These are phyloP conservation scores for Nemurella pictetii DNA, from an alignment of 2,888 invertebrate species.

Conservation along the genomic window DNA sequence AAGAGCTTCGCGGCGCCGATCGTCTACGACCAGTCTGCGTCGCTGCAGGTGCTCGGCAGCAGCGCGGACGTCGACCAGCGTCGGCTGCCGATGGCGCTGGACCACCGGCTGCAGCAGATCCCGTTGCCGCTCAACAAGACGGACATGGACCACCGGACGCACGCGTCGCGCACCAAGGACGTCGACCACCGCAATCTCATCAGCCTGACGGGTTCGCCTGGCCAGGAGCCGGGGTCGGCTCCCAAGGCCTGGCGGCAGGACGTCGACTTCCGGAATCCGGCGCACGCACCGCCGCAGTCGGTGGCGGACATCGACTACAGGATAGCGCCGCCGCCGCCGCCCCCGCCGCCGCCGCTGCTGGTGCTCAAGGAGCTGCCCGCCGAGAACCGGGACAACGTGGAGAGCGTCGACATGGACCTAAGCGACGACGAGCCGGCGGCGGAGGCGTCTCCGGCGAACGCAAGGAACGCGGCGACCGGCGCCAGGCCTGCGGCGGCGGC, in stretches of 20 bases:
- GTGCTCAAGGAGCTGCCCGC: slow-evolving; percentile 17
- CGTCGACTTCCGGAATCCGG: slow-evolving; percentile 35
- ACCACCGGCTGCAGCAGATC: slow-evolving; percentile 8
- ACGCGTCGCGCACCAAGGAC: slow-evolving; percentile 39
- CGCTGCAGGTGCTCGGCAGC: slow-evolving; percentile 48
- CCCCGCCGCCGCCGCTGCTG: slow-evolving; percentile 9
- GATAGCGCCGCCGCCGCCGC: neutral
- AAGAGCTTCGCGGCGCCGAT: slow-evolving; percentile 61
- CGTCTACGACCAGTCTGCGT: slow-evolving; percentile 62
- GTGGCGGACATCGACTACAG: slow-evolving; percentile 34
- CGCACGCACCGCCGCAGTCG: slow-evolving; percentile 38
- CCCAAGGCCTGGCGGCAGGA: slow-evolving; percentile 45
- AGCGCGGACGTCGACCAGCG: slow-evolving; percentile 65
- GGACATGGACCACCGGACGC: slow-evolving; percentile 42
- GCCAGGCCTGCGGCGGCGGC: slow-evolving; percentile 29
- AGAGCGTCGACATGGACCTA: slow-evolving; percentile 84
- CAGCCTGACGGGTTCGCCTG: slow-evolving; percentile 75
- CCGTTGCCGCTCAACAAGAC: slow-evolving; percentile 18
- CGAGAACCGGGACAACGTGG: slow-evolving; percentile 65
- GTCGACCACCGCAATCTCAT: slow-evolving; percentile 68
- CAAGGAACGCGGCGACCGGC: slow-evolving; percentile 27
- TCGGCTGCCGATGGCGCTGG: slow-evolving; percentile 50
- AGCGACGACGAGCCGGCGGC: slow-evolving; percentile 70
- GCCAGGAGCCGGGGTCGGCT: slow-evolving; percentile 45
- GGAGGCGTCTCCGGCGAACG: slow-evolving; percentile 9